phyloP scores from a whole-genome alignment of 2,113 vertebrate species.

The Rhadina sibilatrix region DNA sequence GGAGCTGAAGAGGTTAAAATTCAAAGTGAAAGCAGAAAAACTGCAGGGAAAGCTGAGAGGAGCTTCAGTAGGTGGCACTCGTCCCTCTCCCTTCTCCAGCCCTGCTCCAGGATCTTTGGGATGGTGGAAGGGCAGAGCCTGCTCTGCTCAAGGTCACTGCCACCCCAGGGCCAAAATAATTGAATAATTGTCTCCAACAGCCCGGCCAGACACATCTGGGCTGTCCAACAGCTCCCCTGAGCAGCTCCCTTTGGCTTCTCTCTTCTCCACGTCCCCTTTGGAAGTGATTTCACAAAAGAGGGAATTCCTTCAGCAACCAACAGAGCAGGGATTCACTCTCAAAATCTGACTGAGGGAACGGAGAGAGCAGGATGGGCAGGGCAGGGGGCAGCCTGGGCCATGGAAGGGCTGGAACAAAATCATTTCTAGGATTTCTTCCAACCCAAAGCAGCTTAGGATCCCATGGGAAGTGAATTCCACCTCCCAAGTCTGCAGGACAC shows the following conservation, averaged over 20 bases:
- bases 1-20: background rate
- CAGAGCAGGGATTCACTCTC: background rate
- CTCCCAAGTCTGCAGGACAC: background rate
- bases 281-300: background rate
- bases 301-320: background rate
- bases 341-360: background rate
- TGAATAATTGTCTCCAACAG: rapidly evolving
- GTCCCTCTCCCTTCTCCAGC: background rate
- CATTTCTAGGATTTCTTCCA: background rate
- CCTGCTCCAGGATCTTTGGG: background rate
- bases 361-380: background rate
- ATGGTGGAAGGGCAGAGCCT: background rate
- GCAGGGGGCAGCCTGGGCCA: background rate
- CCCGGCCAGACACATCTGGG: background rate
- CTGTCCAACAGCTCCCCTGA: background rate
- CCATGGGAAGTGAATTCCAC: background rate
- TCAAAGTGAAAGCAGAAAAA: background rate
- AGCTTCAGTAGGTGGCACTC: conserved; percentile 19
- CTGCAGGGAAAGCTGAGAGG: background rate
- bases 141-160: background rate
- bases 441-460: background rate
- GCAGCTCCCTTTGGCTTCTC: background rate
- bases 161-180: background rate
- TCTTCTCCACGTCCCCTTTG: background rate
- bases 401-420: background rate